Percentiles rank a stretch among this genome's conserved stretches.
phyloP scores from a whole-genome alignment of 2,797 vertebrate species.

The Epinephelus coioides region DNA sequence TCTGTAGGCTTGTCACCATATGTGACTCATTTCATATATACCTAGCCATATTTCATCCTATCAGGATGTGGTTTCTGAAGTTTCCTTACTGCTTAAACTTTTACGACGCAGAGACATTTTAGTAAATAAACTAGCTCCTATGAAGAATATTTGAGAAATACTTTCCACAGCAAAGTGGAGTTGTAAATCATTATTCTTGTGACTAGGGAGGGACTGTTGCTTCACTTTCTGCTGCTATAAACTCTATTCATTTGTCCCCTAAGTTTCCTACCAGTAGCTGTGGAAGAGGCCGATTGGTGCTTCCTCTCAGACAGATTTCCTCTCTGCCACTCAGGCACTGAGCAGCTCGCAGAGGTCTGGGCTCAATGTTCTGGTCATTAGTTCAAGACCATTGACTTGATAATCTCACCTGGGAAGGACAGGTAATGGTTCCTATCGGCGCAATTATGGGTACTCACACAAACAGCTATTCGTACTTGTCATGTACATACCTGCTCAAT shows the following conservation, averaged over 20 bases:
- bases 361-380: constrained; percentile 84
- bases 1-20: neutral
- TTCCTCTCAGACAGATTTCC: constrained; percentile 47
- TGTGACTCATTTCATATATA: neutral
- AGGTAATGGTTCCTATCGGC: constrained; percentile 83
- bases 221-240: constrained; percentile 34
- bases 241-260: constrained; percentile 31
- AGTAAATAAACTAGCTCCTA: neutral
- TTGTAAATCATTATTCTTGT: constrained; percentile 16
- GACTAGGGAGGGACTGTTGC: neutral
- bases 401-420: constrained; percentile 85
- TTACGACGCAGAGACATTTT: neutral
- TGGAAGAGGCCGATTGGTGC: constrained; percentile 51
- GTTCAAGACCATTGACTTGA: constrained; percentile 85
- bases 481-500: constrained; percentile 67
- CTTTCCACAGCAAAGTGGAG: constrained; percentile 15
- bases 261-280: constrained; percentile 30
- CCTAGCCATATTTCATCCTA: neutral
- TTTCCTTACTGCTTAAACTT: neutral
- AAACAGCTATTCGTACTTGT: constrained; percentile 81
- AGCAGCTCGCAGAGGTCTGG: constrained; percentile 64
- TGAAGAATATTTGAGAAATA: constrained; percentile 1
- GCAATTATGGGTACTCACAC: constrained; percentile 77
- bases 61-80: neutral
- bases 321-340: constrained; percentile 43